phyloP scores from a whole-genome alignment of 2,888 invertebrate genomes.

The Cheilosia vulpina region DNA sequence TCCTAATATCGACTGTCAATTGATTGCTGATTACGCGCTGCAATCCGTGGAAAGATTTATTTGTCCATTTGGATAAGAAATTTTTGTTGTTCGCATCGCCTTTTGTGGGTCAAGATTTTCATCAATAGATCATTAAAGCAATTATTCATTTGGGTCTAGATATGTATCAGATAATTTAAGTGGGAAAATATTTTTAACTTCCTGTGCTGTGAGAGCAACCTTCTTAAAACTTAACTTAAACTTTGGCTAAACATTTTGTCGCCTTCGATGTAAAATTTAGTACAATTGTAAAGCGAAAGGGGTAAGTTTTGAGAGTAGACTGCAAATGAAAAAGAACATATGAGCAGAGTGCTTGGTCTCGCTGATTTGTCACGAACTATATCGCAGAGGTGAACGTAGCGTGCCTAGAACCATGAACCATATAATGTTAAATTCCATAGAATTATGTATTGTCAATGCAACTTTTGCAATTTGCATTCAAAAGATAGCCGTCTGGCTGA shows the following conservation, averaged over 20 bases:
- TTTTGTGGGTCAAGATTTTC: slow-evolving; percentile 49
- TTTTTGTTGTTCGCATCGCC: slow-evolving; percentile 12
- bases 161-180: background rate
- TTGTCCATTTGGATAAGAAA: slow-evolving; percentile 24
- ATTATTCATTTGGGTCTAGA: background rate
- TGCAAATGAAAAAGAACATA: background rate
- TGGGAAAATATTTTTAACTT: background rate
- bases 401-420: background rate
- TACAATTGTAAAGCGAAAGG: too few relatives aligned
- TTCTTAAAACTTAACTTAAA: too few relatives aligned
- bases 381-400: background rate
- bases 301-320: too few relatives aligned
- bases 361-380: background rate
- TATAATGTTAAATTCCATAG: background rate
- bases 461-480: slow-evolving; percentile 47
- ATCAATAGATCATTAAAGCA: slow-evolving; percentile 18
- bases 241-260: too few relatives aligned
- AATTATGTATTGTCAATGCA: slow-evolving; percentile 6
- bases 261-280: too few relatives aligned
- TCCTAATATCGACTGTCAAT: background rate
- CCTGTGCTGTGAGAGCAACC: slow-evolving; percentile 2
- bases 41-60: slow-evolving; percentile 21
- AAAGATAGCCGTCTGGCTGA: slow-evolving; percentile 1
- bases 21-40: slow-evolving; percentile 3
- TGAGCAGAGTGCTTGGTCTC: background rate